Base-by-base conservation (phyloP, 1,140 invertebrate species). In the Paralvinella palmiformis region DNA sequence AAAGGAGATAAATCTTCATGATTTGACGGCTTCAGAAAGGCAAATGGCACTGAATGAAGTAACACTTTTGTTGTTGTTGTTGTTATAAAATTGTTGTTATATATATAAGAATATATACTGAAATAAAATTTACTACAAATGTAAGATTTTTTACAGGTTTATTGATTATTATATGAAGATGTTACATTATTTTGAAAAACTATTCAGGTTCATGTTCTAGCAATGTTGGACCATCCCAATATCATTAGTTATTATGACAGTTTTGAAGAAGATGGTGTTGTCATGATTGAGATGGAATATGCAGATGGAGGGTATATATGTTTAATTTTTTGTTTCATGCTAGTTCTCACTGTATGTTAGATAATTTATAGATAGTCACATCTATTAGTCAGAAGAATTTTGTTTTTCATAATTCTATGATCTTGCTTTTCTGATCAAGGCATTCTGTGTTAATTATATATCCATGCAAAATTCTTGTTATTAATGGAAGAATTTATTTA, bases 271-370 rank as follows among this genome's bases (percentile, higher is more conserved):
- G 86, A 90, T 72, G 87, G 87, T 3, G 81, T 86, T 31, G 75
- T 91, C 5, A 86, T 89, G 79, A 90, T 90, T 64, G 88, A 91
- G 79, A 91, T 90, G 88, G 89, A 91, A 74, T 91, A 88, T 76
- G 89, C 88, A 20, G 88, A 90, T 76, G 87, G 87, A 24, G 89
- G 83, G 81, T 82, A 63, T 62, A 68, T 69, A 15, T 41, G 10
- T 41, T 48, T 3, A 64, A 24, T 62, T 53, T 33, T 58, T 62
- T 13, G 44, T 13, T 56, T 58, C 17, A n/a, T n/a, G n/a, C n/a
- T n/a, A n/a, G n/a, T n/a, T n/a, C n/a, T n/a, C n/a, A n/a, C n/a
- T n/a, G n/a, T n/a, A n/a, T 4, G 17, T 32, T 59, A 57, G n/a
- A 62, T 13, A 20, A 59, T 59, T 62, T 7, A 29, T 45, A 52